A percentile compares a stretch with the other conserved stretches of the same genome.
phyloP scores from a whole-genome alignment of 1,140 invertebrate species.

The Drosophila nigrodunni region DNA sequence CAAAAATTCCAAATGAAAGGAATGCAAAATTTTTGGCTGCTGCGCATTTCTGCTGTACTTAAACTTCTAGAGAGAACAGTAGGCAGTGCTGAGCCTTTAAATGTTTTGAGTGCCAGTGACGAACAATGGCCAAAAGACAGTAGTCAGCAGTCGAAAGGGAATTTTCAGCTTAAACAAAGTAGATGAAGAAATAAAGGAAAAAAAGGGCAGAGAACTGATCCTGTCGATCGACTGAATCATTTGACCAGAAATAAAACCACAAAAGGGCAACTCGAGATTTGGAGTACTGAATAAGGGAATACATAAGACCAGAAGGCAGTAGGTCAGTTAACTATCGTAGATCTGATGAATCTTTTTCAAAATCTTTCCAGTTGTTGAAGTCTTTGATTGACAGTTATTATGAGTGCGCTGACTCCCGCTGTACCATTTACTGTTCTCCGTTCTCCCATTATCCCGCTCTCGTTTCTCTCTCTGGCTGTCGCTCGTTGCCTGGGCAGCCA shows the following conservation, averaged over 20 bases:
- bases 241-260: constrained; percentile 82
- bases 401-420: constrained; percentile 14
- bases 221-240: constrained; percentile 75
- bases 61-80: background rate
- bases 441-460: constrained; percentile 1
- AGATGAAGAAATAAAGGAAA: background rate
- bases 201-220: constrained; percentile 52
- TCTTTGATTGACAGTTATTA: constrained; percentile 71
- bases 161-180: constrained; percentile 68
- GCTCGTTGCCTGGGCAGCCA: constrained; percentile 48
- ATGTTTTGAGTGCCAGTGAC: constrained; percentile 34
- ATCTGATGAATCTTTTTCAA: constrained; percentile 19
- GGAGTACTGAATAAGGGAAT: constrained; percentile 7
- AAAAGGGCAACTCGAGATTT: constrained; percentile 48
- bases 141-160: constrained; percentile 68
- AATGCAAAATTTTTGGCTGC: constrained; percentile 57
- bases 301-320: constrained; percentile 61
- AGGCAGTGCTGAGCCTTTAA: constrained; percentile 63
- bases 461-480: background rate
- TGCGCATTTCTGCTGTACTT: constrained; percentile 61
- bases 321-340: constrained; percentile 54
- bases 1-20: constrained; percentile 44
- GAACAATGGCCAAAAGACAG: constrained; percentile 46
- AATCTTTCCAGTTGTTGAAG: constrained; percentile 40
- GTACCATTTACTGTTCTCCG: background rate